These are phyloP conservation scores for Himantopus leucocephalus DNA, from an alignment of 2,113 vertebrate genomes.

Conservation along the genomic window DNA sequence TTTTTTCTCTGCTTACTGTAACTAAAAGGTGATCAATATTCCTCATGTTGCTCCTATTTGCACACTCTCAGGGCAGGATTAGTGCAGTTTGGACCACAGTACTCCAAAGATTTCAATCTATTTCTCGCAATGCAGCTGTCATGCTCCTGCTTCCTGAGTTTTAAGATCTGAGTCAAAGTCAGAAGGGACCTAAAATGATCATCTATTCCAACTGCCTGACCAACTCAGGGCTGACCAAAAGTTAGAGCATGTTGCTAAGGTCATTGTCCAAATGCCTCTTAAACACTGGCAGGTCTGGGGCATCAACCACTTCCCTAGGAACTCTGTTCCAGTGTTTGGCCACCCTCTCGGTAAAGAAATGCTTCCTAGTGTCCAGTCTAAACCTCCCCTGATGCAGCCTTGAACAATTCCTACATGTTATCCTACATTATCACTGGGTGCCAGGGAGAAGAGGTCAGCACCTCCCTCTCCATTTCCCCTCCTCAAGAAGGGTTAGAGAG, in stretches of 20 bases:
- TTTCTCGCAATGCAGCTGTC: not conserved
- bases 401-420: not conserved
- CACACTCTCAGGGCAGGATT: not conserved
- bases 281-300: not conserved
- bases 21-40: not conserved
- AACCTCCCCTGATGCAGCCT: not conserved
- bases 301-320: not conserved
- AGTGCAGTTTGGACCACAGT: not conserved
- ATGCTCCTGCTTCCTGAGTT: not conserved
- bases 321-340: not conserved
- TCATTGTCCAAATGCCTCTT: not conserved
- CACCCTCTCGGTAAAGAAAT: not conserved
- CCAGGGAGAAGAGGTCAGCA: not conserved
- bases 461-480: too few relatives aligned
- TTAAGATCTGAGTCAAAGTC: not conserved
- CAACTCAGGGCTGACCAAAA: not conserved
- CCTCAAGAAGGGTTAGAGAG: not conserved
- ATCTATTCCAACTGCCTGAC: not conserved
- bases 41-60: not conserved
- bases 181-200: not conserved
- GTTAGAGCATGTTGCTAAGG: not conserved
- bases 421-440: not conserved
- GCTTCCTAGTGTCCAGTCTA: not conserved
- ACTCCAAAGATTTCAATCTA: not conserved
- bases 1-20: not conserved